A percentile compares a stretch with the other conserved stretches of the same genome.
Conservation (phyloP, 1,140 invertebrate species). For the Thaumetopoea pityocampa region DNA sequence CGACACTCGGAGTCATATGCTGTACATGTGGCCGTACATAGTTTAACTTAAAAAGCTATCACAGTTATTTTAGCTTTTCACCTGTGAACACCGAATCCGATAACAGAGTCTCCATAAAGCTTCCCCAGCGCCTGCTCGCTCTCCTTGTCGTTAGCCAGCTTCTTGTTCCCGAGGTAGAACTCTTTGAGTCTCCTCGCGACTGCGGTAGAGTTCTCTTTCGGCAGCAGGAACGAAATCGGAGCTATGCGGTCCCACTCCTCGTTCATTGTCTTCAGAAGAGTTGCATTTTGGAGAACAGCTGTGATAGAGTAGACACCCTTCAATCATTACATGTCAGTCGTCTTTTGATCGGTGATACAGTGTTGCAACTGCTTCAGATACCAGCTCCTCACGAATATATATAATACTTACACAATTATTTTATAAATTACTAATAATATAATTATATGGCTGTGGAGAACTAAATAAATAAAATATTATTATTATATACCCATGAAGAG, state of each 20-base stretch:
- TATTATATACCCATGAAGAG: no score
- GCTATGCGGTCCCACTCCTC: conserved; percentile 50
- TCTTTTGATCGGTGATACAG: no score
- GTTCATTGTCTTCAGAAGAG: conserved; percentile 40
- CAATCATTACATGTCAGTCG: no score
- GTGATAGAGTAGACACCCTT: conserved; percentile 5
- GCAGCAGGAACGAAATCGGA: conserved; percentile 47
- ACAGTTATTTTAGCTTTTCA: conserved; percentile 19
- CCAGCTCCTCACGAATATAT: no score
- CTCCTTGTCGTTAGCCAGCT: conserved; percentile 30
- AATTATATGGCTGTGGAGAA: no score
- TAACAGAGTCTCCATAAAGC: conserved; percentile 48
- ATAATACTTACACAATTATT: no score
- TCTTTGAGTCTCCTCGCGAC: conserved; percentile 20
- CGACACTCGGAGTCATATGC: no score
- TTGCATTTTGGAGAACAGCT: conserved; percentile 49
- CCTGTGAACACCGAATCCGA: conserved; percentile 46
- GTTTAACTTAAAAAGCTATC: no score
- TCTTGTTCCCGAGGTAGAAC: conserved; percentile 33
- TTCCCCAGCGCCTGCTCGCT: conserved; percentile 33
- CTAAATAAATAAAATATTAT: no score
- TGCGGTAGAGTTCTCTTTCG: conserved; percentile 19
- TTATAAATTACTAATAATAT: no score
- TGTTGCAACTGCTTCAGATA: no score
- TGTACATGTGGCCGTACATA: no score